These are phyloP conservation scores for Oryzaephilus surinamensis DNA, from an alignment of 1,140 invertebrate species.

Conservation along the genomic window DNA sequence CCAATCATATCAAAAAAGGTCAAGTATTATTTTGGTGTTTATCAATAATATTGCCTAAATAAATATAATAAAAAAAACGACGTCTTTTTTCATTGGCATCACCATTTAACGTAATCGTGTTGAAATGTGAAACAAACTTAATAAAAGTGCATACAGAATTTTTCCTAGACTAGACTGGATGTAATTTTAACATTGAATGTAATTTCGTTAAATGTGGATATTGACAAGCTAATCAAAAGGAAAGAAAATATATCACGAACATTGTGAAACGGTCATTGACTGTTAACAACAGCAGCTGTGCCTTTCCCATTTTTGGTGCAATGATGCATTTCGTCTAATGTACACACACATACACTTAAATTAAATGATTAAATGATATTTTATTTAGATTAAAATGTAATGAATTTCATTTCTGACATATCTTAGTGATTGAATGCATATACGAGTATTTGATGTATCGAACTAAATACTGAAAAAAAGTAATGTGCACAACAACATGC, in stretches of 20 bases:
- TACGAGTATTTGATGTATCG: neutral
- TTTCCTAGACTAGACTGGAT: no score
- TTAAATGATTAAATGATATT: conserved; percentile 5
- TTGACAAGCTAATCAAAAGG: conserved; percentile 10
- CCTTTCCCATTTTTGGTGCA: conserved; percentile 14
- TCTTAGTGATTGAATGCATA: conserved; percentile 1
- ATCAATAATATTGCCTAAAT: no score
- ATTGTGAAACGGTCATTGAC: conserved; percentile 12
- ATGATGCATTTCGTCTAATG: conserved; percentile 12
- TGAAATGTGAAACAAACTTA: no score
- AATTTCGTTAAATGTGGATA: conserved; percentile 5
- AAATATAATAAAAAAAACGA: no score
- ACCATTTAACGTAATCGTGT: no score
- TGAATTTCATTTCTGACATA: neutral
- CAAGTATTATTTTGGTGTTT: no score
- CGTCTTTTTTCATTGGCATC: no score
- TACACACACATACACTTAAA: neutral
- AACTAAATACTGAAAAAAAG: conserved; percentile 1
- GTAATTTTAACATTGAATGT: no score
- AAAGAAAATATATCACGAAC: conserved; percentile 9
- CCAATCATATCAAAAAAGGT: no score
- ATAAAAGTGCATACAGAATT: no score
- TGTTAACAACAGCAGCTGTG: conserved; percentile 11
- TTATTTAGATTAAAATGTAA: neutral
- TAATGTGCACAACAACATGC: conserved; percentile 1